Percentiles rank a stretch among this genome's conserved stretches.
Conservation (phyloP, 2,888 invertebrate species). For the Pasiphila rectangulata region DNA sequence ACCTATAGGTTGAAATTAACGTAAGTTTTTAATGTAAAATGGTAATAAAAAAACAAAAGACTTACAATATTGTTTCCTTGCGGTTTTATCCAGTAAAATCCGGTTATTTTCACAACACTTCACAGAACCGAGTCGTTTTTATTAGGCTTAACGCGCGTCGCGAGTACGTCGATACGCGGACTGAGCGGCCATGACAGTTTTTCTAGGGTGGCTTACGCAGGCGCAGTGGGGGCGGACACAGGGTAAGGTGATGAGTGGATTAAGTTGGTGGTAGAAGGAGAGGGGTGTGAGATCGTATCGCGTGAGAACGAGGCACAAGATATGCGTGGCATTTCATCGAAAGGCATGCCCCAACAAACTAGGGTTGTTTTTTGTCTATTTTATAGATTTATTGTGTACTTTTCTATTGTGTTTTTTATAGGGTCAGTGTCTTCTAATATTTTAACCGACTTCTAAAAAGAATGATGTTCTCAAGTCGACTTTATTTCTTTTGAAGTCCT, state of each 20-base stretch:
- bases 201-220: constrained; percentile 63
- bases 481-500: too few species aligned
- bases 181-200: constrained; percentile 73
- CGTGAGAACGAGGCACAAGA: not conserved
- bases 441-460: too few species aligned
- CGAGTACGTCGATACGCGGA: constrained; percentile 66
- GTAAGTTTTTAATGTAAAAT: too few species aligned
- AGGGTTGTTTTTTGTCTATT: too few species aligned
- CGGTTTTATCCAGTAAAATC: constrained; percentile 53
- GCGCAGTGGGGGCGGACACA: constrained; percentile 47
- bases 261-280: constrained; percentile 1
- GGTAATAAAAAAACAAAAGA: constrained; percentile 35
- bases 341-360: too few species aligned
- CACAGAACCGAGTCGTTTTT: constrained; percentile 37
- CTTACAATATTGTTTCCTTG: constrained; percentile 53
- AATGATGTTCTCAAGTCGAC: too few species aligned
- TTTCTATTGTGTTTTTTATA: too few species aligned
- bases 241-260: constrained; percentile 21
- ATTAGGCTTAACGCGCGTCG: constrained; percentile 43
- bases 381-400: too few species aligned
- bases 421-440: too few species aligned
- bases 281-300: not conserved
- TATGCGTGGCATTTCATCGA: too few species aligned
- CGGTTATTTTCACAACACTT: constrained; percentile 40
- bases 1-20: too few species aligned